These are phyloP conservation scores for Amblyopsis hoosieri DNA, from an alignment of 2,797 vertebrate species.

Conservation along the genomic window DNA sequence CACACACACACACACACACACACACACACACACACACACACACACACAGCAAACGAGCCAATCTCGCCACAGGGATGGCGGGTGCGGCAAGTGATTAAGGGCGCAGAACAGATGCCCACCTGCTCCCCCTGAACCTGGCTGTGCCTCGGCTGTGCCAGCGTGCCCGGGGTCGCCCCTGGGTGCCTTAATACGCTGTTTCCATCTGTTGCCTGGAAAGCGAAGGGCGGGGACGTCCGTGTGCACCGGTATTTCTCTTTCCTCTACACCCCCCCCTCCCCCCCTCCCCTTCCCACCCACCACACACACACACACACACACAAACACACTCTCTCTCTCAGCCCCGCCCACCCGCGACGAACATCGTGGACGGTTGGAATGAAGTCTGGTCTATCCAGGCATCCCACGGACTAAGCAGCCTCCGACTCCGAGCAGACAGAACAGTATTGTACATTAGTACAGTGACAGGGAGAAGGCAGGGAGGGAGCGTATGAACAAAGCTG, in stretches of 20 bases:
- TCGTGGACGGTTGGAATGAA: conserved; percentile 52
- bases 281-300: conserved; percentile 17
- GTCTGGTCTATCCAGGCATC: conserved; percentile 49
- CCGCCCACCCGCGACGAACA: conserved; percentile 39
- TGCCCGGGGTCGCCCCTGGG: conserved; percentile 77
- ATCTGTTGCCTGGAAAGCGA: conserved; percentile 83
- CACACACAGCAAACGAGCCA: conserved; percentile 58
- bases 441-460: conserved; percentile 67
- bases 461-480: conserved; percentile 52
- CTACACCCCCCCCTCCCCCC: conserved; percentile 8
- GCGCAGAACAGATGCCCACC: conserved; percentile 84
- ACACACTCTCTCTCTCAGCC: conserved; percentile 31
- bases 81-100: conserved; percentile 77
- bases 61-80: conserved; percentile 71
- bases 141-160: conserved; percentile 70
- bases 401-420: conserved; percentile 42
- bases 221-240: conserved; percentile 76
- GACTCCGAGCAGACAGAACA: conserved; percentile 60
- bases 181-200: conserved; percentile 81
- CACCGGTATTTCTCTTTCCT: conserved; percentile 41
- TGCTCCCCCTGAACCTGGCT: conserved; percentile 79
- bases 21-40: conserved; percentile 14
- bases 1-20: conserved; percentile 8
- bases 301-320: conserved; percentile 5
- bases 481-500: conserved; percentile 61